Evolutionary conservation across 2,888 invertebrate genomes (phyloP).

Genomic region (Pseudanteris insignis): DNA sequence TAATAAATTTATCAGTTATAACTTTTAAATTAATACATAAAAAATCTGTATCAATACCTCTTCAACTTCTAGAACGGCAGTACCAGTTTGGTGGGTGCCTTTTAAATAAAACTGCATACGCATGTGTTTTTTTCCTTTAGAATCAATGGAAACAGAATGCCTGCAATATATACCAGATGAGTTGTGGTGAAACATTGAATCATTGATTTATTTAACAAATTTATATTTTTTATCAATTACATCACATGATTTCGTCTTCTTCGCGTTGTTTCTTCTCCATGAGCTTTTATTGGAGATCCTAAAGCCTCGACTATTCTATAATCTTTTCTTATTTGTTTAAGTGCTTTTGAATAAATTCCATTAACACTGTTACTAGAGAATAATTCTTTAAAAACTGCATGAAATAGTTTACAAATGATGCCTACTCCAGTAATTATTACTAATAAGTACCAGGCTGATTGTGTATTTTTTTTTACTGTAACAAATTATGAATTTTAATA

Average conservation of each 20-base stretch:
- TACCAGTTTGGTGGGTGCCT: conserved; percentile 82
- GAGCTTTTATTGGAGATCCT: conserved; percentile 89
- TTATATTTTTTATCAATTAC: conserved; percentile 54
- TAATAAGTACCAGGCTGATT: conserved; percentile 85
- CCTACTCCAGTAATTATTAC: conserved; percentile 84
- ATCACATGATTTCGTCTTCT: conserved; percentile 85
- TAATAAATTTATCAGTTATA: conserved; percentile 39
- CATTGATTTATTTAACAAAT: no score
- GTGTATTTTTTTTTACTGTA: conserved; percentile 86
- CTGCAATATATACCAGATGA: conserved; percentile 54
- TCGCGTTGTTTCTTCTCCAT: conserved; percentile 85
- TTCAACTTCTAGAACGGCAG: conserved; percentile 86
- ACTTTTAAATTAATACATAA: not conserved
- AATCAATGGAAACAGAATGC: conserved; percentile 74
- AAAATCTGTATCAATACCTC: no score
- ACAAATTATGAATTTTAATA: conserved; percentile 37
- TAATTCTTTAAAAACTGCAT: conserved; percentile 83
- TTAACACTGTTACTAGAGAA: conserved; percentile 90
- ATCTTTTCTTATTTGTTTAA: conserved; percentile 80
- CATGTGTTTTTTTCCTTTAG: conserved; percentile 82
- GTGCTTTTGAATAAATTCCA: conserved; percentile 82
- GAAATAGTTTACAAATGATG: conserved; percentile 84
- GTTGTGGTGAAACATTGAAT: no score
- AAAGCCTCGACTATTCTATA: conserved; percentile 81
- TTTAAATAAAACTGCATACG: conserved; percentile 92